These are phyloP conservation scores for Actinopyga echinites DNA, from an alignment of 53 echinoderm and acorn worm genomes.

Conservation along the genomic window DNA sequence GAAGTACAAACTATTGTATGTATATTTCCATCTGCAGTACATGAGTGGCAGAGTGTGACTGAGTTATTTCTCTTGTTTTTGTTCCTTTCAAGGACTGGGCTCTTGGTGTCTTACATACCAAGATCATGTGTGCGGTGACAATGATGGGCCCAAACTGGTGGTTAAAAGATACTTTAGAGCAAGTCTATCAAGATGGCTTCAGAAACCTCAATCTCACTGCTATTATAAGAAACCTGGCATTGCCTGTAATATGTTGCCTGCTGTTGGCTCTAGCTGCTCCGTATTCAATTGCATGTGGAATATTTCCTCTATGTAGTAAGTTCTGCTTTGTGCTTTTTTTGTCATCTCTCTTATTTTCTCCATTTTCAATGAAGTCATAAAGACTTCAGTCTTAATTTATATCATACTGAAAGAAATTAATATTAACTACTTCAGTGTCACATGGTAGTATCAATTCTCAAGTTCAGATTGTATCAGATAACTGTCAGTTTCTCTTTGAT, in stretches of 20 bases:
- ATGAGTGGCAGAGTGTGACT: too few species aligned
- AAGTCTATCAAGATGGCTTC: constrained; percentile 97
- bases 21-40: too few species aligned
- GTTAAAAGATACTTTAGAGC: constrained; percentile 92
- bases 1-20: too few species aligned
- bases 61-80: too few species aligned
- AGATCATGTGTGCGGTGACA: constrained; percentile 96
- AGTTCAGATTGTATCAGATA: too few species aligned
- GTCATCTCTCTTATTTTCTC: not conserved
- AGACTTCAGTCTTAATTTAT: too few species aligned
- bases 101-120: constrained; percentile 92
- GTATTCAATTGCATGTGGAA: constrained; percentile 74
- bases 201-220: constrained; percentile 82
- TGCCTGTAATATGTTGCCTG: constrained; percentile 82
- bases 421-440: not conserved
- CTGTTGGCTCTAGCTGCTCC: constrained; percentile 77
- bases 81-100: constrained; percentile 85
- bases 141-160: constrained; percentile 99
- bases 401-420: not conserved
- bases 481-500: too few species aligned
- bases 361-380: not conserved
- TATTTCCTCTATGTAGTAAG: constrained; percentile 86
- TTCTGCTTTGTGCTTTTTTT: not conserved
- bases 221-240: constrained; percentile 74
- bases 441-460: too few species aligned